These are phyloP conservation scores for Tragelaphus strepsiceros DNA, from an alignment of 2,113 vertebrate genomes.

Conservation along the genomic window DNA sequence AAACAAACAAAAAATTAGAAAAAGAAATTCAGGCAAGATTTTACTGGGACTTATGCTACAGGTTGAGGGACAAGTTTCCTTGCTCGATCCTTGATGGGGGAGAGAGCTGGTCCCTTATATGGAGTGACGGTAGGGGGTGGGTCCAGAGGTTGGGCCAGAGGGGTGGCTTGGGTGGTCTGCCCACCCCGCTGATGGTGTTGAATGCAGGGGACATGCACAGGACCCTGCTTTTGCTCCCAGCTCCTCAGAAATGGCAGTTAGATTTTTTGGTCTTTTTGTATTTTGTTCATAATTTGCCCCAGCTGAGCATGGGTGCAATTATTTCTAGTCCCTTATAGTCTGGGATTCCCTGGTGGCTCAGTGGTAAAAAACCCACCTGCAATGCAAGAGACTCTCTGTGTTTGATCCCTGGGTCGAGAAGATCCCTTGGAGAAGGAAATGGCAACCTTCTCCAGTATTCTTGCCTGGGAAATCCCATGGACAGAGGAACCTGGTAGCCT, in stretches of 20 bases:
- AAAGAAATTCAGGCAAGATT: not conserved
- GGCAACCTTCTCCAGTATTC: not conserved
- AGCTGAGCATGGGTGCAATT: not conserved
- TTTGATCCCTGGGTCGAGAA: not conserved
- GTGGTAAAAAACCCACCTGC: not conserved
- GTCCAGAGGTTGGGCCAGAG: not conserved
- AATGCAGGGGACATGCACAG: not conserved
- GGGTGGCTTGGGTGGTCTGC: not conserved
- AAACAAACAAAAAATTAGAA: not conserved
- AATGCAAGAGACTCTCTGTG: not conserved
- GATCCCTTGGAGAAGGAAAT: not conserved
- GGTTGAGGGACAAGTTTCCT: not conserved
- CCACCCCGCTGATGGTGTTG: not conserved
- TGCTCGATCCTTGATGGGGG: not conserved
- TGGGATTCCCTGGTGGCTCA: not conserved
- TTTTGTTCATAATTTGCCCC: not conserved
- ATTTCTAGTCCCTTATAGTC: not conserved
- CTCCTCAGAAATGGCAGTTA: not conserved
- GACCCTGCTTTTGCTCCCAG: not conserved
- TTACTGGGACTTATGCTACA: not conserved
- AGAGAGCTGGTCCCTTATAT: not conserved
- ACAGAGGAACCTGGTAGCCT: not conserved
- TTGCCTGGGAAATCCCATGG: not conserved
- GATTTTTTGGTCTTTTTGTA: not conserved
- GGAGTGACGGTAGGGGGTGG: not conserved